Evolutionary conservation across 1,140 invertebrate genomes (phyloP).

Genomic region (Mactra quadrangularis): DNA sequence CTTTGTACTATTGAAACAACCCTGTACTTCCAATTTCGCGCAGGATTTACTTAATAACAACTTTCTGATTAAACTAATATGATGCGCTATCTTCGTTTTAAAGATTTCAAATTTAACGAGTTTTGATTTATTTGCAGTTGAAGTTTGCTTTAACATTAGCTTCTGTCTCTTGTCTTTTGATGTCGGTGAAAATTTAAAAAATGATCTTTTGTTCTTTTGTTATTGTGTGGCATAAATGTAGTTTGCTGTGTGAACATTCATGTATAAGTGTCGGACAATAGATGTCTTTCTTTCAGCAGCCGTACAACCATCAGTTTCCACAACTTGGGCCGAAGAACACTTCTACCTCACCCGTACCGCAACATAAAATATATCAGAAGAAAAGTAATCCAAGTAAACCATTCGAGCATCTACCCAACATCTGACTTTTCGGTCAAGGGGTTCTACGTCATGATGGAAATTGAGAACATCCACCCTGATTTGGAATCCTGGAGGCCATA

Average conservation of each 20-base stretch:
- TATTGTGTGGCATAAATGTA: constrained; percentile 9
- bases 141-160: not conserved
- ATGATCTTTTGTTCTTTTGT: not conserved
- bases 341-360: constrained; percentile 75
- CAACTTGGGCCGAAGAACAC: constrained; percentile 65
- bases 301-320: constrained; percentile 70
- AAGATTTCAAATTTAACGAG: no score
- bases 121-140: no score
- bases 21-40: no score
- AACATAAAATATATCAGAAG: constrained; percentile 64
- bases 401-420: constrained; percentile 78
- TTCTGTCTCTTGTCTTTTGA: not conserved
- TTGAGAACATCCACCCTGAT: constrained; percentile 58
- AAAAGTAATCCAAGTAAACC: constrained; percentile 52
- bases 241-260: constrained; percentile 61
- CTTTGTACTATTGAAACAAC: no score
- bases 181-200: constrained; percentile 3
- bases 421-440: constrained; percentile 83
- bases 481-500: constrained; percentile 74
- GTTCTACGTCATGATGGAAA: constrained; percentile 79
- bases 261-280: constrained; percentile 53
- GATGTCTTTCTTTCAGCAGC: constrained; percentile 57
- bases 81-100: no score
- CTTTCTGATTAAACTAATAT: no score
- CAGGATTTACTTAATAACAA: no score